Evolutionary conservation across 2,888 invertebrate species (phyloP).

Genomic region (Macrostomum cliftonense): DNA sequence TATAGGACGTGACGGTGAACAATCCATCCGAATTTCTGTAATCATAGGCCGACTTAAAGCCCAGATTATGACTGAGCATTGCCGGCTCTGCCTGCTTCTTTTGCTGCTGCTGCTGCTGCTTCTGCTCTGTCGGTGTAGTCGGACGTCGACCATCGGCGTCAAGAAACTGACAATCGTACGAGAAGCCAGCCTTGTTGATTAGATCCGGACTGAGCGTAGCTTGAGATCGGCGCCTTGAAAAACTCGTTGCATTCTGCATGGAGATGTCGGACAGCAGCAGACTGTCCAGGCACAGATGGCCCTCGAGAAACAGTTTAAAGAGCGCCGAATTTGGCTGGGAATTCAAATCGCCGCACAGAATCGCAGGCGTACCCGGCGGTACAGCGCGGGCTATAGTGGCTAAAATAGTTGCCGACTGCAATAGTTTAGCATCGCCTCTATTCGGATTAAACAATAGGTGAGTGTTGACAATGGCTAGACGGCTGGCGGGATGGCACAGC

Average conservation of each 20-base stretch:
- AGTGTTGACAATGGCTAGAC: slow-evolving; percentile 65
- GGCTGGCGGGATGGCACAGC: neutral
- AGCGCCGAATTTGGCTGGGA: slow-evolving; percentile 55
- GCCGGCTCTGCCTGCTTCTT: neutral
- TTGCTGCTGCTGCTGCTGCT: too few relatives aligned
- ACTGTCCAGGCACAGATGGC: slow-evolving; percentile 41
- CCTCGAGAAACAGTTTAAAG: slow-evolving; percentile 45
- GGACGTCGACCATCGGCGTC: neutral
- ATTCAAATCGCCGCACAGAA: slow-evolving; percentile 84
- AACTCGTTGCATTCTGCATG: slow-evolving; percentile 26
- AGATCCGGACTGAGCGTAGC: slow-evolving; percentile 7
- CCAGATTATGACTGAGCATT: slow-evolving; percentile 48
- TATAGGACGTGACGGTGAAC: slow-evolving; percentile 18
- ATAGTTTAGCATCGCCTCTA: slow-evolving; percentile 68
- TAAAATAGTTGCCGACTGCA: slow-evolving; percentile 63
- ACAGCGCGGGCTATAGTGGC: slow-evolving; percentile 61
- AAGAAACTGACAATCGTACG: neutral
- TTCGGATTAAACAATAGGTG: slow-evolving; percentile 79
- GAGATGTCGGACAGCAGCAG: slow-evolving; percentile 25
- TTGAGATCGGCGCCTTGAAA: slow-evolving; percentile 12
- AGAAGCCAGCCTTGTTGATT: slow-evolving; percentile 12
- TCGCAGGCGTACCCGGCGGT: slow-evolving; percentile 39
- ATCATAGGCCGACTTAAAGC: slow-evolving; percentile 51
- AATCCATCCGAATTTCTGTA: slow-evolving; percentile 31
- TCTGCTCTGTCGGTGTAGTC: too few relatives aligned